These are phyloP conservation scores for Nymphalis urticae DNA, from an alignment of 2,888 invertebrate genomes.

Conservation along the genomic window DNA sequence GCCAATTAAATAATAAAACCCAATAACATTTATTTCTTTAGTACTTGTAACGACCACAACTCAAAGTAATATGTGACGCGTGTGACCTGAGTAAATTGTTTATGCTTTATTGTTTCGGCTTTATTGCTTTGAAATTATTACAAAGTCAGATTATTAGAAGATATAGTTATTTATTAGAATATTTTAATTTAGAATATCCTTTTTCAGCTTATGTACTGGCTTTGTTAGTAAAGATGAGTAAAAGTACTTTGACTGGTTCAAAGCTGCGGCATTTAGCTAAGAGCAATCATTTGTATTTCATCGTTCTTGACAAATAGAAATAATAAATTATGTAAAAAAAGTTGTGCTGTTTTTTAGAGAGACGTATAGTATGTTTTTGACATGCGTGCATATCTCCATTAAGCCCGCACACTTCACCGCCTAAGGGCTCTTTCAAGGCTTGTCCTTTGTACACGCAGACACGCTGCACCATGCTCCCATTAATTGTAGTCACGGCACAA, in stretches of 20 bases:
- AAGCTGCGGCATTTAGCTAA: neutral
- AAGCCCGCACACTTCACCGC: constrained; percentile 41
- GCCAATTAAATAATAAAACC: constrained; percentile 42
- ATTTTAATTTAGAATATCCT: no score
- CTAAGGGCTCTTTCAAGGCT: constrained; percentile 42
- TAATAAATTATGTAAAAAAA: constrained; percentile 19
- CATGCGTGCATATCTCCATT: constrained; percentile 41
- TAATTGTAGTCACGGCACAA: constrained; percentile 41
- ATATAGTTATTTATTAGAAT: no score
- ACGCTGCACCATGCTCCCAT: constrained; percentile 39
- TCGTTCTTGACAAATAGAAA: constrained; percentile 2
- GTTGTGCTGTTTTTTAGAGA: constrained; percentile 25
- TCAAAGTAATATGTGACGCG: constrained; percentile 37
- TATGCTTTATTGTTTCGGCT: constrained; percentile 31
- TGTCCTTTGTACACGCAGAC: constrained; percentile 42
- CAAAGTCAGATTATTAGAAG: constrained; percentile 8
- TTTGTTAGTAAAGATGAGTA: neutral
- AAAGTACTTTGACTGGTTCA: neutral
- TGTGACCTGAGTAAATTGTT: constrained; percentile 43
- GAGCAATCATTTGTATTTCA: neutral
- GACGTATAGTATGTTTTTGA: constrained; percentile 42
- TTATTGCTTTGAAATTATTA: constrained; percentile 29
- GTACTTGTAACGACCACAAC: constrained; percentile 37
- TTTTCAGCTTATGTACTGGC: neutral
- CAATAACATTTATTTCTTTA: constrained; percentile 42